Conservation (phyloP, 2,888 invertebrate species). For the Trichopria drosophilae region DNA sequence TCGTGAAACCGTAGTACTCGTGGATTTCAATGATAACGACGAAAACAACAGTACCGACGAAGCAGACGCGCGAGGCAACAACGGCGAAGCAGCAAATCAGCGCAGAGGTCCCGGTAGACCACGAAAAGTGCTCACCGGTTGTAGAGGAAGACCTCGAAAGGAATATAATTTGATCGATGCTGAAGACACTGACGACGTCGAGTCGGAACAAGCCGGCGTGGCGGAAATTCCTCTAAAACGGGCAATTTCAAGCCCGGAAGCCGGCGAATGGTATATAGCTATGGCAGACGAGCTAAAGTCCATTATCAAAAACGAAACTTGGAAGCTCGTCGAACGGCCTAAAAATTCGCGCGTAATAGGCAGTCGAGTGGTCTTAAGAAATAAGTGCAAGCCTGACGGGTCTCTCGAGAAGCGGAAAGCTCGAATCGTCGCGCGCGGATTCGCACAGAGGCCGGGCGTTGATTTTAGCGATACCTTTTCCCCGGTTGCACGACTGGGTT, state of each 20-base stretch:
- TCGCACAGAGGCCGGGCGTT: conserved; percentile 31
- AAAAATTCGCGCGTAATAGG: conserved; percentile 21
- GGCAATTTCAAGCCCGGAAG: not conserved
- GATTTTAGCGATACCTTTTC: conserved; percentile 31
- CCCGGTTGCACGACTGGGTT: conserved; percentile 28
- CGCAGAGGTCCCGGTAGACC: not conserved
- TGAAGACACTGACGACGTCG: no score
- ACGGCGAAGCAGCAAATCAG: not conserved
- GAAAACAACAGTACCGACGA: no score
- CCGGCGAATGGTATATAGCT: conserved; percentile 14
- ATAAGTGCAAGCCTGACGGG: conserved; percentile 24
- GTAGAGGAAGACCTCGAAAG: not conserved
- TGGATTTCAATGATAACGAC: no score
- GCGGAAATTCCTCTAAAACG: not conserved
- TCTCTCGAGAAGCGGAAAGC: conserved; percentile 29
- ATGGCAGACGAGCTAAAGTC: conserved; percentile 21
- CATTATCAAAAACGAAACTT: conserved; percentile 29
- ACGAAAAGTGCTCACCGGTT: not conserved
- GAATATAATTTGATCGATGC: no score
- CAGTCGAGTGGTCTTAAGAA: no score
- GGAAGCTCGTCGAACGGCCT: conserved; percentile 25
- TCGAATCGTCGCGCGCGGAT: no score
- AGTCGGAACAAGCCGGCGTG: not conserved
- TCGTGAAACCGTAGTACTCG: no score
- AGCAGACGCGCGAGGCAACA: not conserved